Base-by-base conservation (phyloP, 2,113 vertebrate genomes). In the Pterocles orientalis region DNA sequence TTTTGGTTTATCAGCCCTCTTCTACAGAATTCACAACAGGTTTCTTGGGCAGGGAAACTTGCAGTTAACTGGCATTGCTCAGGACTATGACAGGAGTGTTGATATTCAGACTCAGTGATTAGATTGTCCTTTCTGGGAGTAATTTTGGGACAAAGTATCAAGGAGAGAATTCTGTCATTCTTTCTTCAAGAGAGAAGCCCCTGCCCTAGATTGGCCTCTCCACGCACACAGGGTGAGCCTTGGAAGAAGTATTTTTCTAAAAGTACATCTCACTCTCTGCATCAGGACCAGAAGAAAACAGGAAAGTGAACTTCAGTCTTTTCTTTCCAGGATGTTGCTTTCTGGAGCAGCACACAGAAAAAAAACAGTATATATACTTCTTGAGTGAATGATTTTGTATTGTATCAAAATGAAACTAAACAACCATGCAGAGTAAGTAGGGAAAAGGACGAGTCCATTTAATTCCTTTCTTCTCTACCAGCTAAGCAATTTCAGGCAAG, bases 191-290 rank as follows among this genome's bases (percentile, higher is more conserved):
- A 77, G 34, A 80, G 43, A 79, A 34, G 2, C 2, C 6, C 6
- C n/a, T 82, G 34, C 33, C 33, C 24, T 71, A 41, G 18, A 64
- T 60, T 19, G 58, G 54, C n/a, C 18, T 70, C 41, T 88, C 18
- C 48, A 60, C 0, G 0, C 6, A 20, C 9, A 21, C 0, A 0
- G 15, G 10, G 2, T 51, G 39, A 91, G 50, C 21, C 53, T 56
- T 78, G 26, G 19, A 84, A 58, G 31, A 57, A 58, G 28, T 26
- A 14, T 51, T 89, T 91, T 89, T 31, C 51, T 79, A 29, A 64
- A 79, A 73, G 19, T 60, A 66, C 15, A 62, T 25, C 57, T 87
- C 45, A 48, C 18, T 56, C 8, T 82, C 43, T 61, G 34, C 24
- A 57, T 76, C 29, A 77, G 45, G 64, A 77, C 26, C 29, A 80